Evolutionary conservation across 1,140 invertebrate genomes (phyloP), one percentile per base, ranked within the genome.

Genomic region (Polypedilum vanderplanki): DNA sequence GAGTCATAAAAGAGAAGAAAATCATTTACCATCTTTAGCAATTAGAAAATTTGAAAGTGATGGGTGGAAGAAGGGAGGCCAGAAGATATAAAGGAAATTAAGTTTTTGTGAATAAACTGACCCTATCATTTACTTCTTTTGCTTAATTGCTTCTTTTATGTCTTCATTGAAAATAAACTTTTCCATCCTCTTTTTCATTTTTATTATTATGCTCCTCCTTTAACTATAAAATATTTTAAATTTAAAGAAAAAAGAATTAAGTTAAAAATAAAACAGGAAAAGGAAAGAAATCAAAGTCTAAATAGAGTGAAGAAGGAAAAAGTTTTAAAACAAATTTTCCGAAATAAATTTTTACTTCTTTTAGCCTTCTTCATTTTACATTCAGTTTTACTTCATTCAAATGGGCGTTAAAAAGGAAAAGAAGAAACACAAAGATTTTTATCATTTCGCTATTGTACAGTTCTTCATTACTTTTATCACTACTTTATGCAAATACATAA

Each of bases 401-500:
- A 57, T 57, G 46, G 46, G 46, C 46, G 46, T 57, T 57, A 15
- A 57, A 57, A 57, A 57, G 46, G 10, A 57, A 57, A 15, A 57
- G 46, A 57, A 57, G 10, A n/a, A 57, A 46, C 12, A 57, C 4
- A 57, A 57, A 57, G 46, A 57, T 57, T 57, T 57, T 57, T 57
- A 57, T 57, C 46, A 57, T 57, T 7, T 57, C 12, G 12, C 41
- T n/a, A 57, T 57, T 57, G 46, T 57, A 57, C 46, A 57, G 46
- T 57, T 57, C 46, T n/a, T 57, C 46, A 57, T 57, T 70, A 22
- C 18, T 70, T 70, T 18, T 18, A 70, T 70, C 65, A 20, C 20
- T 70, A 18, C 8, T 70, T 70, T 70, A 70, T 70, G 65, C 65
- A 70, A 70, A 70, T 22, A 57, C 10, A 70, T 70, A 70, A 70